A percentile compares a stretch with the other conserved stretches of the same genome.
These are phyloP conservation scores for Cephus sareptanus DNA, from an alignment of 2,888 invertebrate species.

Conservation along the genomic window DNA sequence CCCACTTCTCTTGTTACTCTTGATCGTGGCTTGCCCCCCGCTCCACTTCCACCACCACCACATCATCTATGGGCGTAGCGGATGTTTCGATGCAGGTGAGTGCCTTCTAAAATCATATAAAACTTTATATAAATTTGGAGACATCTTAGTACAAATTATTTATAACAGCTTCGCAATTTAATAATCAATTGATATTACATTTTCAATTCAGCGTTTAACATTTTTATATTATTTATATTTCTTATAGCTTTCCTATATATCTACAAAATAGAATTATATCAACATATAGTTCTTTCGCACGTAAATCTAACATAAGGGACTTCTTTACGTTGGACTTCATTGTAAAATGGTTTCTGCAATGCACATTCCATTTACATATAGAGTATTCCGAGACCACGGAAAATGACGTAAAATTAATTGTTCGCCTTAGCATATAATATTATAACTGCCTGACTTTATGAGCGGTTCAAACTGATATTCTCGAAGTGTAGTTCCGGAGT, in stretches of 20 bases:
- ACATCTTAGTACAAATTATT: background rate
- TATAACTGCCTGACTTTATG: background rate
- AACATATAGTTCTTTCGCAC: background rate
- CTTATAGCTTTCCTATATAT: background rate
- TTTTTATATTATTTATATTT: background rate
- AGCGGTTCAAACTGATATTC: background rate
- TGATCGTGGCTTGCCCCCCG: constrained; percentile 59
- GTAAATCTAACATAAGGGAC: background rate
- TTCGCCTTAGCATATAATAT: background rate
- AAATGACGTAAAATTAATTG: background rate
- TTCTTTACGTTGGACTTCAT: background rate
- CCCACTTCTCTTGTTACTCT: constrained; percentile 29
- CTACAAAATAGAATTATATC: no score
- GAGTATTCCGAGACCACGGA: background rate
- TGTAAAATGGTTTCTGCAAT: background rate
- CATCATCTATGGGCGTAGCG: constrained; percentile 83
- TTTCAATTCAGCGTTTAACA: background rate
- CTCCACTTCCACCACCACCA: constrained; percentile 70
- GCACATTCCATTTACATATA: background rate
- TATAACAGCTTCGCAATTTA: background rate
- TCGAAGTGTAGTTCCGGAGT: background rate
- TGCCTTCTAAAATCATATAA: constrained; percentile 29
- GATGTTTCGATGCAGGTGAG: constrained; percentile 80
- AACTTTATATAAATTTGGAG: background rate
- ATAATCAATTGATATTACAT: background rate